Conservation (phyloP, 2,888 invertebrate genomes). For the Sinelater perroti region DNA sequence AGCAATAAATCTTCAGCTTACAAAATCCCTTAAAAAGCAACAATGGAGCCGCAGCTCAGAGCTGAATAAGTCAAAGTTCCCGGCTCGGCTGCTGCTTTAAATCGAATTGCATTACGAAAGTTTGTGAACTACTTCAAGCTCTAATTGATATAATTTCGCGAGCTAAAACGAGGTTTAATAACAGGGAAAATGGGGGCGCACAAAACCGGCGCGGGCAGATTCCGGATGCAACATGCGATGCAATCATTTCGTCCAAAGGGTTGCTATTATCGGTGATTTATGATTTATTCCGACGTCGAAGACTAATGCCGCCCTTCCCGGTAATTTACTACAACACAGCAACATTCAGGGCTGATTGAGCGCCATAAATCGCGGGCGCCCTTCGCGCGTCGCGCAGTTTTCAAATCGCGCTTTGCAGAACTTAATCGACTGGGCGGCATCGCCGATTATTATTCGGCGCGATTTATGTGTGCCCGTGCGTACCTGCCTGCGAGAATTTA, state of each 20-base stretch:
- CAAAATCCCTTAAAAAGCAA: not conserved
- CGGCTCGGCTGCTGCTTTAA: conserved; percentile 25
- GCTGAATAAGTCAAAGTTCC: conserved; percentile 17
- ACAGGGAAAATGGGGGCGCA: conserved; percentile 23
- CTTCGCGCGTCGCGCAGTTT: conserved; percentile 14
- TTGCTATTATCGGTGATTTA: conserved; percentile 26
- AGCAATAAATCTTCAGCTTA: conserved; percentile 13
- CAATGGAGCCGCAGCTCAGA: not conserved
- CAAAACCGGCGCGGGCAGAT: not conserved
- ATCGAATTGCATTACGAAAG: conserved; percentile 37
- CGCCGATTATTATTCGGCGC: conserved; percentile 1
- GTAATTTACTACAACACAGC: conserved; percentile 30
- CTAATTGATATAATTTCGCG: conserved; percentile 39
- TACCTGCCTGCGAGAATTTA: no score
- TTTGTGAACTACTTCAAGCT: conserved; percentile 31
- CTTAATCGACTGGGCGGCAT: conserved; percentile 8
- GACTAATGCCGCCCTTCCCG: conserved; percentile 28
- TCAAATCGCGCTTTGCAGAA: conserved; percentile 10
- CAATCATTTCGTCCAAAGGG: conserved; percentile 24
- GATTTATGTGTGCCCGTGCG: not conserved
- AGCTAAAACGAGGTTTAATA: conserved; percentile 34
- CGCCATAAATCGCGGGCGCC: conserved; percentile 25
- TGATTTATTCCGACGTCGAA: conserved; percentile 31
- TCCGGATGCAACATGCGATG: conserved; percentile 26
- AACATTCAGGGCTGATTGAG: conserved; percentile 27